phyloP scores from a whole-genome alignment of 2,113 vertebrate species.

The Pitta sordida region DNA sequence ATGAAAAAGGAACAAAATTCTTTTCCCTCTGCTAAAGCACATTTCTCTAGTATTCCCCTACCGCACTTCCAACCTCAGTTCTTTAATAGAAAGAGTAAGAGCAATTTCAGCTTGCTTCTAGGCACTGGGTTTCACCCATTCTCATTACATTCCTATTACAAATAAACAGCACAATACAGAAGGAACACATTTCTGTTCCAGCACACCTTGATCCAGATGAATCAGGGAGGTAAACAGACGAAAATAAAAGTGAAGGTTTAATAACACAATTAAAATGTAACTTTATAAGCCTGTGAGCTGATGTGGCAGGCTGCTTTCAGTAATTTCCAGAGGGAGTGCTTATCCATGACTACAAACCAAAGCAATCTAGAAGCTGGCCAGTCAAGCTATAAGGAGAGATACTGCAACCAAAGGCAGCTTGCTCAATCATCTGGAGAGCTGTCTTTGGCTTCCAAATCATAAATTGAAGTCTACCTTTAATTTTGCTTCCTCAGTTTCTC shows the following conservation, averaged over 20 bases:
- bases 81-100: background rate
- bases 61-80: background rate
- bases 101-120: background rate
- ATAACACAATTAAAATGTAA: constrained; percentile 46
- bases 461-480: constrained; percentile 47
- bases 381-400: background rate
- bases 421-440: constrained; percentile 6
- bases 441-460: constrained; percentile 37
- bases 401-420: background rate
- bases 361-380: constrained; percentile 34
- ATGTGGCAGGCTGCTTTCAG: constrained; percentile 16
- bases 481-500: constrained; percentile 28
- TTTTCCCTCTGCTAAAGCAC: background rate
- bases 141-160: background rate
- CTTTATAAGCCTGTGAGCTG: constrained; percentile 13
- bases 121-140: background rate
- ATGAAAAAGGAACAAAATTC: background rate
- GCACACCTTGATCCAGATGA: constrained; percentile 9
- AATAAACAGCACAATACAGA: background rate
- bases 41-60: background rate
- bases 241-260: constrained; percentile 10
- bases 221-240: background rate
- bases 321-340: constrained; percentile 60
- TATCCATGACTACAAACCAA: constrained; percentile 5
- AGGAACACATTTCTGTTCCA: background rate